A percentile compares a stretch with the other conserved stretches of the same genome.
Conservation (phyloP, 1,140 invertebrate genomes). For the Helicoverpa armigera region DNA sequence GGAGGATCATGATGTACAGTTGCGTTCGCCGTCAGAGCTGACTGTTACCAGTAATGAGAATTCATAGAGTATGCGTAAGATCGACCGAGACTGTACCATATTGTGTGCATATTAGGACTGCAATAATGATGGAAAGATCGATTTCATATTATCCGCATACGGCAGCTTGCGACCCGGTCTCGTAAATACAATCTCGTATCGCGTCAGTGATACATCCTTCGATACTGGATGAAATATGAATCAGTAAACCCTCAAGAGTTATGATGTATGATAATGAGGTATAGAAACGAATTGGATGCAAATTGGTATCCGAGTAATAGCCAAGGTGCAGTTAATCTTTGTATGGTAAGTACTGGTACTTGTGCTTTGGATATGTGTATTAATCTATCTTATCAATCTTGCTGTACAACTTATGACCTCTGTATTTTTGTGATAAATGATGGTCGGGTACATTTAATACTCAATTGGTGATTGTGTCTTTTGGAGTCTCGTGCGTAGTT, state of each 20-base stretch:
- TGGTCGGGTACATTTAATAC: background rate
- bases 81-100: slow-evolving; percentile 35
- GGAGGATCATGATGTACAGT: slow-evolving; percentile 38
- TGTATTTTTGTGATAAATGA: slow-evolving; percentile 7
- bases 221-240: slow-evolving; percentile 79
- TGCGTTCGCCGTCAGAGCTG: background rate
- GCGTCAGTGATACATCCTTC: slow-evolving; percentile 70
- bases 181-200: slow-evolving; percentile 76
- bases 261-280: slow-evolving; percentile 72
- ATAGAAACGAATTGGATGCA: slow-evolving; percentile 52
- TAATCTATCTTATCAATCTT: slow-evolving; percentile 26
- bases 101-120: slow-evolving; percentile 45
- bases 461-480: slow-evolving; percentile 22
- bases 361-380: slow-evolving; percentile 33
- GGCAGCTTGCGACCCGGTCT: slow-evolving; percentile 51
- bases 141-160: slow-evolving; percentile 41
- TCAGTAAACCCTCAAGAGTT: slow-evolving; percentile 62
- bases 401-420: background rate
- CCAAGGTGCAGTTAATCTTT: slow-evolving; percentile 43
- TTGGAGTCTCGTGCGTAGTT: slow-evolving; percentile 52
- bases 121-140: slow-evolving; percentile 43
- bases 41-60: slow-evolving; percentile 43
- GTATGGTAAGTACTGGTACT: slow-evolving; percentile 35
- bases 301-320: slow-evolving; percentile 52
- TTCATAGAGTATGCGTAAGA: slow-evolving; percentile 35